Base-by-base conservation (phyloP, 2,113 vertebrate species). In the Prunella fulvescens region DNA sequence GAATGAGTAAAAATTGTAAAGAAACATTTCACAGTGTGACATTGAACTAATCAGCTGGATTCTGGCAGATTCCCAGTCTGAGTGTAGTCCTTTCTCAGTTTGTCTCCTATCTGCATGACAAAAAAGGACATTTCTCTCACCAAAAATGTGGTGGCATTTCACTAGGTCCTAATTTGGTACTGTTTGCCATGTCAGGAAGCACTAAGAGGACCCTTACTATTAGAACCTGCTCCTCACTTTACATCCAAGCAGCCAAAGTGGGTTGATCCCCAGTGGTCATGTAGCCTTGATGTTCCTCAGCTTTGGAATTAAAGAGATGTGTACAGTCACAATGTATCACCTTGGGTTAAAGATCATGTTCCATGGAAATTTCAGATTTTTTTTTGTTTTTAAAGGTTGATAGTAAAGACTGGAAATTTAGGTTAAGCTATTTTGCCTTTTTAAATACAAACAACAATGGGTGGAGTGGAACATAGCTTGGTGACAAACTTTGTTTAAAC, bases 311-410 rank as follows among this genome's bases (percentile, higher is more conserved):
- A 42, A 6, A 62, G 47, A 60, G 53, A 35, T 26, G 9, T 8
- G 5, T 7, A 2, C 25, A 53, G 16, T 60, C 22, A 13, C 2
- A 0, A 0, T 25, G 29, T 8, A 35, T 35, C 22, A 44, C 23
- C 56, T 89, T 60, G 29, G 11, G 16, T 84, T 84, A 67, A 81
- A 37, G 2, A 40, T 17, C 45, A 20, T 9, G 8, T 39, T 71
- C 40, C 51, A 9, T 7, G 28, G 26, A 22, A 87, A 35, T 60
- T 81, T 85, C 44, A n/a, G 9, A 7, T 31, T 14, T 20, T 62
- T 72, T 48, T 48, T 81, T 56, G 11, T 37, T 72, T 47, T 89
- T 76, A 7, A 70, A 70, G 19, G 70, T 62, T 51, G 53, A 39
- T 16, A 71, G 28, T 33, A 20, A 79, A 80, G 37, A 64, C 24